Percentiles rank a stretch among this genome's conserved stretches.
Conservation (phyloP, 2,888 invertebrate genomes). For the Griposia aprilina region DNA sequence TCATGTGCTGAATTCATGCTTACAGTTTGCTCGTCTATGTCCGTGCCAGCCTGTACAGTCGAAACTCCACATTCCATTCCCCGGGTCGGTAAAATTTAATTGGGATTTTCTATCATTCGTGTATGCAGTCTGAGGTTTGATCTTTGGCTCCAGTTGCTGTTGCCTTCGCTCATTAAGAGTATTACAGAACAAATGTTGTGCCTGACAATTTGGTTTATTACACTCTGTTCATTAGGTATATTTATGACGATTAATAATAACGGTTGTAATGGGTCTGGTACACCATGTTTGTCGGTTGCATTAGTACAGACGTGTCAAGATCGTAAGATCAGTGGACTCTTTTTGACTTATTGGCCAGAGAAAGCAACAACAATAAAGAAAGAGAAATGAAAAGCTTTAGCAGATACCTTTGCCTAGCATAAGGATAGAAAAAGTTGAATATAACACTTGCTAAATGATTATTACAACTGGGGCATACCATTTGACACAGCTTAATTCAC, state of each 20-base stretch:
- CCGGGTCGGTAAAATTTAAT: slow-evolving; percentile 49
- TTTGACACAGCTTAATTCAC: too few species aligned
- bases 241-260: background rate
- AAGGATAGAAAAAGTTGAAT: too few species aligned
- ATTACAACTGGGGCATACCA: background rate
- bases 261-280: background rate
- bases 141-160: background rate
- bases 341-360: background rate
- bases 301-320: background rate
- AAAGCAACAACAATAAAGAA: background rate
- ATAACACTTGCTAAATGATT: background rate
- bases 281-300: background rate
- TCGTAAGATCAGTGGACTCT: background rate
- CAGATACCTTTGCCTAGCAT: background rate
- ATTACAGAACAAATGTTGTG: slow-evolving; percentile 7
- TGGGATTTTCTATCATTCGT: slow-evolving; percentile 49
- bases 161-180: slow-evolving; percentile 12
- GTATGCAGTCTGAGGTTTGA: slow-evolving; percentile 25
- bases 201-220: background rate
- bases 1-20: too few species aligned
- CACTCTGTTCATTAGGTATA: background rate
- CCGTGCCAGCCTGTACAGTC: background rate
- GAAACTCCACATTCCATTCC: slow-evolving; percentile 22
- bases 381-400: too few species aligned
- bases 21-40: too few species aligned